Evolutionary conservation across 2,113 vertebrate genomes (phyloP).

Genomic region (Coptodon rendalli): DNA sequence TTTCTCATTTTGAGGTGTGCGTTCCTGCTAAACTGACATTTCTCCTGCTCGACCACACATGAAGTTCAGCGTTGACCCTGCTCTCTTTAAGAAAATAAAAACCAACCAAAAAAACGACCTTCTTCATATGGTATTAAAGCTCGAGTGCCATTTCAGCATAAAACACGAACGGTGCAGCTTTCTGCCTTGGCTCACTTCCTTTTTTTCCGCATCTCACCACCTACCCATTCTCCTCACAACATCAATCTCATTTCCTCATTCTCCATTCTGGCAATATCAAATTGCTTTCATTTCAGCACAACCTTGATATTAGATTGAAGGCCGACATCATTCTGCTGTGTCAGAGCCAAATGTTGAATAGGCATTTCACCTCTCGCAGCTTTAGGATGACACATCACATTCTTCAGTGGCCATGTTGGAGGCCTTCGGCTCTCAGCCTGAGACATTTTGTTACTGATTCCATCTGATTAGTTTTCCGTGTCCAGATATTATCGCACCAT

Average conservation of each 20-base stretch:
- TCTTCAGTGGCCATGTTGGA: background rate
- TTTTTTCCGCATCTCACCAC: background rate
- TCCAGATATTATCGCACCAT: background rate
- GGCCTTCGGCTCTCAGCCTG: background rate
- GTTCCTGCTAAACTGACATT: background rate
- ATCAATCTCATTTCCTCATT: conserved; percentile 40
- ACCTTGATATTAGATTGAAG: conserved; percentile 44
- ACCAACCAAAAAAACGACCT: background rate
- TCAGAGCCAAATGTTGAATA: conserved; percentile 37
- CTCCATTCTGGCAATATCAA: conserved; percentile 37
- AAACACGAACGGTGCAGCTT: conserved; percentile 9
- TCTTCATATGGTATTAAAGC: background rate
- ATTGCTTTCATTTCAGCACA: conserved; percentile 51
- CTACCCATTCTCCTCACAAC: conserved; percentile 19
- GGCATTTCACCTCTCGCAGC: conserved; percentile 15
- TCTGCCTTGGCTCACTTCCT: conserved; percentile 8
- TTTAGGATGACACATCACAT: conserved; percentile 24
- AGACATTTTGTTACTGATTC: background rate
- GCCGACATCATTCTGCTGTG: conserved; percentile 37
- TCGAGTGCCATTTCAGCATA: conserved; percentile 6
- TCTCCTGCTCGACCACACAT: background rate
- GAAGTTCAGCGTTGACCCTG: background rate
- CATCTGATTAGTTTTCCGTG: background rate
- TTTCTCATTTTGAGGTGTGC: background rate
- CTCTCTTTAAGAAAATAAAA: conserved; percentile 1